Evolutionary conservation across 2,113 vertebrate species (phyloP).

Genomic region (Stegastes partitus): DNA sequence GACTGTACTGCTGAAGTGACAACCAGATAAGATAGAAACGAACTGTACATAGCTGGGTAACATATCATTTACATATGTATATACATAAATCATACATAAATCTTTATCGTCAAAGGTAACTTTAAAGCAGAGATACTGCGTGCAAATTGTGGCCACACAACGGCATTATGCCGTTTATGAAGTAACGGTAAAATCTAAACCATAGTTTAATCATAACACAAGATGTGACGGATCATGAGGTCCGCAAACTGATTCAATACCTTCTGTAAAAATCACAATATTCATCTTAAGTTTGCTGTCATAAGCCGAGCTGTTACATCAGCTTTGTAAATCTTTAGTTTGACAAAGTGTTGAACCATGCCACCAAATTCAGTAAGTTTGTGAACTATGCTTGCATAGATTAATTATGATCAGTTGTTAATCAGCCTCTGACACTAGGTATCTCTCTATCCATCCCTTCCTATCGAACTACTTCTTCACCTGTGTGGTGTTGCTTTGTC

Average conservation of each 20-base stretch:
- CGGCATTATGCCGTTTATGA: no score
- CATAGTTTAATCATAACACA: background rate
- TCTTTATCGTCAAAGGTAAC: background rate
- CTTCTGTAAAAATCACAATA: background rate
- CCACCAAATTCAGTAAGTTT: background rate
- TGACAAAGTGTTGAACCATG: no score
- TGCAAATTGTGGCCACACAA: background rate
- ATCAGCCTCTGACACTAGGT: conserved; percentile 26
- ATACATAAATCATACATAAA: no score
- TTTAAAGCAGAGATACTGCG: background rate
- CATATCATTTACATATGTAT: no score
- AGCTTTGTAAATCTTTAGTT: no score
- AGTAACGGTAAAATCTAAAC: background rate
- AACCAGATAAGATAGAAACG: background rate
- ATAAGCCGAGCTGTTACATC: background rate
- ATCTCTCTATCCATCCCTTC: conserved; percentile 17
- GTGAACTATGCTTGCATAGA: background rate
- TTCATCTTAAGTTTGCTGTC: background rate
- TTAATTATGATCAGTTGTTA: background rate
- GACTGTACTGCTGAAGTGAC: background rate
- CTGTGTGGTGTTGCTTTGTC: conserved; percentile 55
- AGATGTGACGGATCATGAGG: background rate
- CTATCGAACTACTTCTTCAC: conserved; percentile 60
- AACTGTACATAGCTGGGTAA: background rate
- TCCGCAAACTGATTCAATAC: background rate